Base-by-base conservation (phyloP, 1,140 invertebrate genomes). In the Papilio polytes region DNA sequence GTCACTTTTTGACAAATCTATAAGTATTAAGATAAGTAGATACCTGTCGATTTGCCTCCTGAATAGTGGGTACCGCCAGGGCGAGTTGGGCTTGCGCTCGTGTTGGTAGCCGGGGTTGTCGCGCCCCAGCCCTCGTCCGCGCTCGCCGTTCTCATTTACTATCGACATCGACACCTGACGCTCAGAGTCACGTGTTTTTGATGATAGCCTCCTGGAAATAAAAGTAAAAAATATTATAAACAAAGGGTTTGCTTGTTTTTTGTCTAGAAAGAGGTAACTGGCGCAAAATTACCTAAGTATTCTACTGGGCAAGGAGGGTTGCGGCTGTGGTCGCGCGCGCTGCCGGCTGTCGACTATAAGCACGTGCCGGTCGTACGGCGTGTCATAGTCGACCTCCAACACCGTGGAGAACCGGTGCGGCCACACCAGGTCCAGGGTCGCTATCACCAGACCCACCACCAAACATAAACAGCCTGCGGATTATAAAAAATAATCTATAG, bases 391-490 rank as follows among this genome's bases (percentile, higher is more conserved):
- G 18, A 99, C 98, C 91, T 99, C 98, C 59, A 99, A 93, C 77
- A 99, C 97, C 0, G 98, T 99, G 15, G 98, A 98, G 95, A 99
- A 99, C 85, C 97, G 97, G 92, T 99, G 98, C 10, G 98, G 98
- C 94, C 97, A 98, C 44, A 98, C 96, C 86, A 98, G 95, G 90
- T 99, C 98, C 31, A 98, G 96, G 0, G 97, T 96, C 2, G 98
- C 97, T 80, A 98, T 98, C 26, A 98, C 91, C 2, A 97, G 90
- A 3, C 98, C 98, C 1, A 96, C 96, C 31, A 97, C 91, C 9
- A 98, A 88, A 88, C 98, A 98, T 26, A 97, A 93, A 70, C 96
- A 95, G 76, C 98, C 98, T 98, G 92, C 4, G 22, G 0, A 80
- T 15, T 20, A 51, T 9, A n/a, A 70, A n/a, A 20, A 56, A 41